These are phyloP conservation scores for Cheilosia pagana DNA, from an alignment of 2,888 invertebrate genomes.

Conservation along the genomic window DNA sequence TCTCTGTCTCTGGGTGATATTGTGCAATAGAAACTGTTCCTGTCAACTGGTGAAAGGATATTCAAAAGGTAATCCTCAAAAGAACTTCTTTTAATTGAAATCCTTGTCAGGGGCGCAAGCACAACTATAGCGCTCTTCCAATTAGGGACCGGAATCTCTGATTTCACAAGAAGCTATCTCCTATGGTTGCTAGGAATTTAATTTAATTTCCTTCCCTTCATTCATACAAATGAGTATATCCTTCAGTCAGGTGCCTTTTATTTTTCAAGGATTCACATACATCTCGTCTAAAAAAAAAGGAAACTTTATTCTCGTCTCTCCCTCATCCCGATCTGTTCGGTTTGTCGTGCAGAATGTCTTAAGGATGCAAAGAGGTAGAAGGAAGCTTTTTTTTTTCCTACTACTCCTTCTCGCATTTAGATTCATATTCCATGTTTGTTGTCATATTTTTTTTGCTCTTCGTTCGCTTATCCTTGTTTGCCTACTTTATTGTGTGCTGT, in stretches of 20 bases:
- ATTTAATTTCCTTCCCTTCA: conserved; percentile 66
- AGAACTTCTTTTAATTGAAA: conserved; percentile 60
- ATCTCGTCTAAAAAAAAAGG: conserved; percentile 10
- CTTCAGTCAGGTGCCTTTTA: conserved; percentile 16
- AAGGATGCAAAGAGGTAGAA: conserved; percentile 38
- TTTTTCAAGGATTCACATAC: conserved; percentile 36
- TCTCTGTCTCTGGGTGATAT: conserved; percentile 27
- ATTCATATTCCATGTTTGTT: conserved; percentile 63
- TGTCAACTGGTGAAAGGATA: conserved; percentile 45
- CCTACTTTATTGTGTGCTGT: conserved; percentile 21
- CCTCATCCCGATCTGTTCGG: conserved; percentile 31
- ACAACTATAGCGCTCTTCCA: conserved; percentile 28
- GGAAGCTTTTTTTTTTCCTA: conserved; percentile 40
- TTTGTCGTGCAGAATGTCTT: conserved; percentile 30
- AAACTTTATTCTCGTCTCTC: conserved; percentile 10
- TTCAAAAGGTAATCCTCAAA: conserved; percentile 67
- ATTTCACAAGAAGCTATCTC: conserved; percentile 18
- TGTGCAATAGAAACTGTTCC: conserved; percentile 31
- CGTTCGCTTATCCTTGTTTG: background rate
- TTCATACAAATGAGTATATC: conserved; percentile 62
- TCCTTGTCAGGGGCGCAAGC: conserved; percentile 21
- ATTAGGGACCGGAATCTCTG: conserved; percentile 51
- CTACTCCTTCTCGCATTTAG: conserved; percentile 8
- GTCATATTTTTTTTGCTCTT: conserved; percentile 48
- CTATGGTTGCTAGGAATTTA: conserved; percentile 46